Base-by-base conservation (phyloP, 2,113 vertebrate species). In the Monarcha castaneiventris region DNA sequence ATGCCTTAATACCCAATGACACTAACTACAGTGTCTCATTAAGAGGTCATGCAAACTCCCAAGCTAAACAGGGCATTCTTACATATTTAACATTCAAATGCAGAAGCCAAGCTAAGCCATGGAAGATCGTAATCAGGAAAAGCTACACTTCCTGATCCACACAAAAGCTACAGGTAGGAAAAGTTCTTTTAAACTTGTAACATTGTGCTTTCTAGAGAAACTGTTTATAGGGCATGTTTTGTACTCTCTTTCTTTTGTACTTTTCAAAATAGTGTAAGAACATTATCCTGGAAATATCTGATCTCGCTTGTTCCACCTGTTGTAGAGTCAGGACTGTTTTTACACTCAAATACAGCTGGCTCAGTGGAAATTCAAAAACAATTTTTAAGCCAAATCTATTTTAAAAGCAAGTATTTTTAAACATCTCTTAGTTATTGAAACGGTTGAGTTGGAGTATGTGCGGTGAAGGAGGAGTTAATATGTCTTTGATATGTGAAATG, bases 21-120 rank as follows among this genome's bases (percentile, higher is more conserved):
- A 97, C 97, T 87, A 94, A 95, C 96, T 94, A 82, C 97, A 93
- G 97, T 54, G 93, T 85, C 96, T 97, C 96, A 92, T 93, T 96
- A 97, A 96, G 95, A 97, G 97, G 97, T 97, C 97, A 97, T 96
- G 97, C 97, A 97, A 97, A 97, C 97, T 94, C 94, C 82, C 80
- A 87, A 84, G 76, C 95, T 95, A 91, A 96, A 97, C 95, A 96
- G 87, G 97, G 94, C 93, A 93, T 90, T 95, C 91, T 93, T 83
- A 93, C 97, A 97, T 92, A 97, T 93, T 97, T 97, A 95, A 96
- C 97, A 98, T 97, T 97, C 97, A 97, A 97, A 98, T 97, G 94
- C 91, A 94, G 94, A 77, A 94, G 94, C 87, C 90, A 82, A 84
- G 80, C 94, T 86, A 87, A 98, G 98, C 97, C 94, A 98, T 98